Conservation (phyloP, 2,113 vertebrate genomes). For the Pelecanus crispus region DNA sequence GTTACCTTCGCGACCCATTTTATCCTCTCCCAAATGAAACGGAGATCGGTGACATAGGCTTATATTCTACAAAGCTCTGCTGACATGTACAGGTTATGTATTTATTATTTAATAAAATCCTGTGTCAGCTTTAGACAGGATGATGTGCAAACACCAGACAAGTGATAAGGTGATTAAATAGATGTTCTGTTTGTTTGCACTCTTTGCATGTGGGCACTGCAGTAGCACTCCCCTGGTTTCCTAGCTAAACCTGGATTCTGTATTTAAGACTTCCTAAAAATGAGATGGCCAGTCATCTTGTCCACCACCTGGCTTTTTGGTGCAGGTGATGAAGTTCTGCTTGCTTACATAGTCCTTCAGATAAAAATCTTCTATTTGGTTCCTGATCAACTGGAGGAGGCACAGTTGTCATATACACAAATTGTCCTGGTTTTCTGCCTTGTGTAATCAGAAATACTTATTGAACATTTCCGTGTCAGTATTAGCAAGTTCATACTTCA, state of each 20-base stretch:
- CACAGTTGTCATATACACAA: background rate
- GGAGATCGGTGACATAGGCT: background rate
- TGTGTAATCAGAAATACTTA: background rate
- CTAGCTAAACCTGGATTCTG: background rate
- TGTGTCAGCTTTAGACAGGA: background rate
- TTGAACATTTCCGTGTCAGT: background rate
- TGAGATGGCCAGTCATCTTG: background rate
- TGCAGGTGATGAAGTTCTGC: background rate
- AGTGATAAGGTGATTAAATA: background rate
- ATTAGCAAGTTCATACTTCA: background rate
- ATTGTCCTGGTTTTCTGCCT: background rate
- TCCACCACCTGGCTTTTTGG: background rate
- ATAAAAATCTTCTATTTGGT: background rate
- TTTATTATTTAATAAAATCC: background rate
- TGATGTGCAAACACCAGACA: background rate
- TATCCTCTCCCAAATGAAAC: background rate
- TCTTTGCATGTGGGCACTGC: background rate
- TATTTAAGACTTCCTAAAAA: background rate
- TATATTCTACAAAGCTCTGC: background rate
- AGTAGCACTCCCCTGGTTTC: background rate
- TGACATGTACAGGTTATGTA: background rate
- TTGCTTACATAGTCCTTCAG: fast-evolving
- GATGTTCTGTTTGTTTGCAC: background rate
- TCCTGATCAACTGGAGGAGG: background rate
- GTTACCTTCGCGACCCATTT: background rate